Base-by-base conservation (phyloP, 2,888 invertebrate genomes). In the Cataglyphis albicans region DNA sequence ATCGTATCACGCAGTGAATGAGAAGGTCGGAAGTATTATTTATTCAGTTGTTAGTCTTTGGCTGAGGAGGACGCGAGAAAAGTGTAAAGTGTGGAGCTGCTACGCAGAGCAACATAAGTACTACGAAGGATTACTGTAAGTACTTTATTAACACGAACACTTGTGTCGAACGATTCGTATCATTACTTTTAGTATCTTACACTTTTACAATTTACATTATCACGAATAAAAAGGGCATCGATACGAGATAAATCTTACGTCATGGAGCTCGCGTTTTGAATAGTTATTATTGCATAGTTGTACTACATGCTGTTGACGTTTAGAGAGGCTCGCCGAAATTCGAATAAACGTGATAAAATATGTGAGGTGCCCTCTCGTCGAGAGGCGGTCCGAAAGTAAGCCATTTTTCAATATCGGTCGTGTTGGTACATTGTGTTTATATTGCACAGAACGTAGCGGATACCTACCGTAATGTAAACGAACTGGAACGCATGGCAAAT, bases 401-500 rank as follows among this genome's bases (percentile, higher is more conserved):
- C 57, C 68, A 68, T 78, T 78, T 78, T 78, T 78, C 78, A 59
- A 35, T 78, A 78, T 57, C 57, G 32, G 55, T 78, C 64, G 35
- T 55, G 21, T 32, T 41, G 67, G 68, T 35, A 81, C 61, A 73
- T 73, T 61, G 74, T 73, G 61, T 81, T 74, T 81, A 74, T 73
- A 81, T 38, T 48, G 41, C 63, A 41, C 57, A 78, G 41, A 59
- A 70, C 80, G 35, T 25, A 25, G 61, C 55, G 65, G 52, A 67
- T 55, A 73, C 59, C 65, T 61, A 59, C 12, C 64, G 74, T 64
- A 57, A 82, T 67, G 32, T 76, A 82, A 65, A 65, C 74, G 65
- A 78, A 59, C 57, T 64, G 64, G 76, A 59, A 67, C 75, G 76
- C 65, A 64, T 63, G 82, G 64, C 76, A 64, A 75, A 76, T 82